A percentile compares a stretch with the other conserved stretches of the same genome.
Evolutionary conservation across 2,888 invertebrate species (phyloP).

Genomic region (Meta bourneti): DNA sequence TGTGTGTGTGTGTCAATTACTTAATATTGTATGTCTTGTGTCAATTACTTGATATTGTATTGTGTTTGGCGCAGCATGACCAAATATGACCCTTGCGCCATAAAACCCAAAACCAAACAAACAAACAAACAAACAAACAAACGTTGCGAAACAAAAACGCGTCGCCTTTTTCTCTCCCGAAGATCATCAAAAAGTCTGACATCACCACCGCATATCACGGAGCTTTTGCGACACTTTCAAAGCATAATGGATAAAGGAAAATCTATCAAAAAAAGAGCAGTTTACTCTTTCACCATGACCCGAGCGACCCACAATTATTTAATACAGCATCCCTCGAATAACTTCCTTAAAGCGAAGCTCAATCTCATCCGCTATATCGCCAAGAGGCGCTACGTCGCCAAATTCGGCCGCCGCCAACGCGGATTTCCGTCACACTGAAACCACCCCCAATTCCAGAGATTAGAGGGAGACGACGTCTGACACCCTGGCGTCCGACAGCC

Average conservation of each 20-base stretch:
- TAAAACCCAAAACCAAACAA: too few species aligned
- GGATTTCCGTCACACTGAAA: background rate
- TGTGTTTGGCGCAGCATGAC: too few species aligned
- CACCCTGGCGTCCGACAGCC: conserved; percentile 42
- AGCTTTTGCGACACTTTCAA: background rate
- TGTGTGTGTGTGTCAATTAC: too few species aligned
- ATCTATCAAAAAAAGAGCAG: background rate
- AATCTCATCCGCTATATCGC: background rate
- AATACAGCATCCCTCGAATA: background rate
- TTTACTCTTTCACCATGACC: conserved; percentile 1
- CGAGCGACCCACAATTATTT: background rate
- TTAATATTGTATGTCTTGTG: too few species aligned
- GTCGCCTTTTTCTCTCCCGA: too few species aligned
- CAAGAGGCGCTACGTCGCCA: background rate
- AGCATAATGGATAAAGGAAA: background rate
- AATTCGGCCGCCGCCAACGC: background rate
- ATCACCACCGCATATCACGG: background rate
- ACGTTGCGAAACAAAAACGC: too few species aligned
- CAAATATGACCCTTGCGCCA: too few species aligned
- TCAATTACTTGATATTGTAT: too few species aligned
- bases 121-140: too few species aligned
- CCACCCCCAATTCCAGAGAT: background rate
- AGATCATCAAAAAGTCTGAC: background rate
- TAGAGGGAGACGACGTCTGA: conserved; percentile 9
- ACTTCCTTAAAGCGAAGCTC: background rate